Percentiles rank a stretch among this genome's conserved stretches.
phyloP scores from a whole-genome alignment of 2,113 vertebrate species.

The Tyto alba region DNA sequence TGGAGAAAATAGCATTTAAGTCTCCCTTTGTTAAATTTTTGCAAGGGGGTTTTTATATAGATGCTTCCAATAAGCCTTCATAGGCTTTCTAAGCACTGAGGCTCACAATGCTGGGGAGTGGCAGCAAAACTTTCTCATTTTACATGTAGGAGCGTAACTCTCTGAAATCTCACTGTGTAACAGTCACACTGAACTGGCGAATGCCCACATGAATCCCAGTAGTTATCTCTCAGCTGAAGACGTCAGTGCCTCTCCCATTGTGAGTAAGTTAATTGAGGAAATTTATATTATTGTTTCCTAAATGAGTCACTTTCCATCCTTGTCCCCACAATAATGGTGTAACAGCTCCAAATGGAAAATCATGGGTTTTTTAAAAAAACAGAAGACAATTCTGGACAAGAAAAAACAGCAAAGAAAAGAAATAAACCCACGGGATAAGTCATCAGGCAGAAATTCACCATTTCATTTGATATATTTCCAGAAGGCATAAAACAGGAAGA shows the following conservation, averaged over 20 bases:
- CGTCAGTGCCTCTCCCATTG: background rate
- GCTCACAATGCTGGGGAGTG: background rate
- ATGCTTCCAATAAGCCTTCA: background rate
- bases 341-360: background rate
- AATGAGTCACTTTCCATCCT: background rate
- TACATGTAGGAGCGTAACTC: rapidly evolving
- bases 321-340: rapidly evolving
- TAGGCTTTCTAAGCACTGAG: background rate
- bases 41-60: background rate
- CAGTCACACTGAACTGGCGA: background rate
- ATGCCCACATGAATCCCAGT: background rate
- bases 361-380: background rate
- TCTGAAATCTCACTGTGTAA: background rate
- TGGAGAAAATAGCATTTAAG: background rate
- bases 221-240: background rate
- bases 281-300: background rate
- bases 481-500: background rate
- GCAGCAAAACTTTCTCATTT: background rate
- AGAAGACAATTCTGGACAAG: background rate
- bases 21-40: background rate
- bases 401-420: background rate
- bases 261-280: background rate
- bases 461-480: background rate
- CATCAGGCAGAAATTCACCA: background rate
- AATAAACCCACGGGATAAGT: background rate